These are phyloP conservation scores for Zootoca vivipara DNA, from an alignment of 2,113 vertebrate genomes.

Conservation along the genomic window DNA sequence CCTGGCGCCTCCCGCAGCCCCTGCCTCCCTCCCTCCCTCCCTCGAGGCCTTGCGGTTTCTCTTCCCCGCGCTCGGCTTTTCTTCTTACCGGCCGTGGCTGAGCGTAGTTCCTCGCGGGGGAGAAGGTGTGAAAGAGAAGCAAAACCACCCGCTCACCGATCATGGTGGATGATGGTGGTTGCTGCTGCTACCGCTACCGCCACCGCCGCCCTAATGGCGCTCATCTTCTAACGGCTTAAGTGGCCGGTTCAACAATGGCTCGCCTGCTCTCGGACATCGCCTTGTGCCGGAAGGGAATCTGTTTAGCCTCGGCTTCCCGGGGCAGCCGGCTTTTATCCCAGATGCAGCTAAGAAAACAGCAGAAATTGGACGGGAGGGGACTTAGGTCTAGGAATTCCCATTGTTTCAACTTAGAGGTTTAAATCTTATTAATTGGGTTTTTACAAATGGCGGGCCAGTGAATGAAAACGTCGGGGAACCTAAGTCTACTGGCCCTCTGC, in stretches of 20 bases:
- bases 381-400: background rate
- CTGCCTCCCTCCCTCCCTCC: background rate
- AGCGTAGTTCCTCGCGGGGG: background rate
- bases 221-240: background rate
- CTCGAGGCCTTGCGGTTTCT: background rate
- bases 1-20: background rate
- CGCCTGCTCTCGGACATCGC: no score
- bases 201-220: no score
- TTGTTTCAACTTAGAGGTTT: background rate
- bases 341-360: background rate
- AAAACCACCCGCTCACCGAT: background rate
- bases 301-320: no score
- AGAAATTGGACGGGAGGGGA: background rate
- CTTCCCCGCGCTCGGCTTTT: background rate
- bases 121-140: background rate
- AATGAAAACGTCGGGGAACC: background rate
- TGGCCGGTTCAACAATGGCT: background rate
- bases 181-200: background rate
- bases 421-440: no score
- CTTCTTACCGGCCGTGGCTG: background rate
- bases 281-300: background rate
- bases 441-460: background rate
- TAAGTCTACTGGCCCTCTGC: background rate
- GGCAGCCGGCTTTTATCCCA: background rate
- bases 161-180: background rate